Base-by-base conservation (phyloP, 2,113 vertebrate genomes). In the Recurvirostra avosetta region DNA sequence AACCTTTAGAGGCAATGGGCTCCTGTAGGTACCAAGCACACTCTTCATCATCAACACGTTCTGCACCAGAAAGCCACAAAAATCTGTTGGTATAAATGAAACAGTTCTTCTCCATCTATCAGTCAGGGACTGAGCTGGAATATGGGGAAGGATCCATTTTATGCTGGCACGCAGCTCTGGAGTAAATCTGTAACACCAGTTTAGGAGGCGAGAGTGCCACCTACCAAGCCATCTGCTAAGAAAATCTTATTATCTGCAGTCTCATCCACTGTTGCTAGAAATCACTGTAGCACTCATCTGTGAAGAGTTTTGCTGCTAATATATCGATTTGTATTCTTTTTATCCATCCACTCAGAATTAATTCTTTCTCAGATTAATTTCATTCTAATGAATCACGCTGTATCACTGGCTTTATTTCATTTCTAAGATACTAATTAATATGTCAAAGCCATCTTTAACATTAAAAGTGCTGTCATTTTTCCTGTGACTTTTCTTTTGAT, bases 151-250 rank as follows among this genome's bases (percentile, higher is more conserved):
- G 45, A 92, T 90, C 80, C 77, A 66, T 91, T 88, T 91, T 49
- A 34, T 88, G 62, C 58, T 96, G 86, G 92, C 83, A 92, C 0
- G 0, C 49, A 87, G 84, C 66, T 96, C 76, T 62, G 77, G 84
- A 94, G 36, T 94, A 78, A 78, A 89, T 94, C 80, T 94, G 77
- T 93, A 80, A 79, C 78, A 88, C 59, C 67, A 91, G n/a, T 0
- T 95, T 95, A 85, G 84, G 53, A 93, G 71, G 55, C 71, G 52
- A 91, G 71, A 91, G 88, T 96, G 93, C 96, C 96, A 93, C 96
- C 96, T 97, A 96, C 96, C 91, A 95, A 95, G 74, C 95, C 97
- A 97, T 91, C 92, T 97, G 94, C 95, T 96, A 62, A 79, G 81
- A 92, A 91, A 92, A 85, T 49, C 41, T 21, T 74, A 43, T 78